Conservation (phyloP, 2,888 invertebrate species). For the Hydrotaea diabolus region DNA sequence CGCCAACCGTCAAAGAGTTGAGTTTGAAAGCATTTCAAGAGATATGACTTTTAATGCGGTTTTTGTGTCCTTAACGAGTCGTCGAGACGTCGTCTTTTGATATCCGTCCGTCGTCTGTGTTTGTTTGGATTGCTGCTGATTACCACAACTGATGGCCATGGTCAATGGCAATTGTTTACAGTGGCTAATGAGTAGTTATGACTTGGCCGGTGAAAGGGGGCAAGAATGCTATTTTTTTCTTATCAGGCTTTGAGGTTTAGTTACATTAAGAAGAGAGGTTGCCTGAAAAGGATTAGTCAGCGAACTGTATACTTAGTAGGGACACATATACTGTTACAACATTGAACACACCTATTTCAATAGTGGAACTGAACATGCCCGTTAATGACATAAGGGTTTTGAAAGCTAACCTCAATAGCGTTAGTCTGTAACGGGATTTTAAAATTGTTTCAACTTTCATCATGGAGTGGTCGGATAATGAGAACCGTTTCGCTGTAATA, state of each 20-base stretch:
- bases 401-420: too few relatives aligned
- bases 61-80: not conserved
- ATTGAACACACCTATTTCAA: too few relatives aligned
- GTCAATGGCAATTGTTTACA: not conserved
- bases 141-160: not conserved
- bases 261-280: too few relatives aligned
- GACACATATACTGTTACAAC: too few relatives aligned
- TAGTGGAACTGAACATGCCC: too few relatives aligned
- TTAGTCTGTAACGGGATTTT: too few relatives aligned
- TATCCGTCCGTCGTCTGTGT: not conserved
- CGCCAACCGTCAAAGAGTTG: not conserved
- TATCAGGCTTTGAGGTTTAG: not conserved
- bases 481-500: too few relatives aligned
- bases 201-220: not conserved
- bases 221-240: not conserved
- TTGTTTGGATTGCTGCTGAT: not conserved
- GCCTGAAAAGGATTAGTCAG: too few relatives aligned
- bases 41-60: not conserved
- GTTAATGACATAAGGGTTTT: too few relatives aligned
- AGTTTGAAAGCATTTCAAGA: not conserved
- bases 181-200: conserved; percentile 1
- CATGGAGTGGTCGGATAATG: too few relatives aligned
- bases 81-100: not conserved
- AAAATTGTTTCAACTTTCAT: too few relatives aligned
- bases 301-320: too few relatives aligned